These are phyloP conservation scores for Erpobdella octoculata DNA, from an alignment of 2,888 invertebrate species.

Conservation along the genomic window DNA sequence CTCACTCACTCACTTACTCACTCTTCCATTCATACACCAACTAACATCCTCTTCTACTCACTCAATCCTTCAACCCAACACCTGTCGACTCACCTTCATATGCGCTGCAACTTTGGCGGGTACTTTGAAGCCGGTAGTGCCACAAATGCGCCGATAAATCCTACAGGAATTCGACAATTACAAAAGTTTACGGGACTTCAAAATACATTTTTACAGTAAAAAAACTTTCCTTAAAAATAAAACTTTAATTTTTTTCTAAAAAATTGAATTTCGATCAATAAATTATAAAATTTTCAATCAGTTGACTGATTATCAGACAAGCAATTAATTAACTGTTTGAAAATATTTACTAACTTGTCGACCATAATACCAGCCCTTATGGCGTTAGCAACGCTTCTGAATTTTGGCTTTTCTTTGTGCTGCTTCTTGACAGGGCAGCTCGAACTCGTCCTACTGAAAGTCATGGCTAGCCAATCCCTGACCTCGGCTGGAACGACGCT, in stretches of 20 bases:
- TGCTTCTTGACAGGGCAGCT: conserved; percentile 44
- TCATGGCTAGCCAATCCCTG: conserved; percentile 89
- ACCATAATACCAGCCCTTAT: conserved; percentile 32
- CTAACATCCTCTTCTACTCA: too few species aligned
- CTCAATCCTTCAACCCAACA: too few species aligned
- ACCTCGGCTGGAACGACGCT: conserved; percentile 31
- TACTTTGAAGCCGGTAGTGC: conserved; percentile 16
- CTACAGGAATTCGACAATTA: conserved; percentile 2
- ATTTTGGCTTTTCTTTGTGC: conserved; percentile 61
- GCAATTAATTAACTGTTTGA: neutral
- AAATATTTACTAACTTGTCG: conserved; percentile 23
- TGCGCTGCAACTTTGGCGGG: conserved; percentile 24
- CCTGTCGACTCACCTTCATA: conserved; percentile 26
- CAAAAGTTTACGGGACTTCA: too few species aligned
- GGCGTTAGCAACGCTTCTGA: conserved; percentile 88
- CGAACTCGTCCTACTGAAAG: conserved; percentile 68
- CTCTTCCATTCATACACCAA: too few species aligned
- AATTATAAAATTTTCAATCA: neutral
- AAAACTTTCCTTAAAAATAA: neutral
- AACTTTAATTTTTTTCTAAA: neutral
- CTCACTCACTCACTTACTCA: too few species aligned
- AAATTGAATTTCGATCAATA: neutral
- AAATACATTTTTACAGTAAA: neutral
- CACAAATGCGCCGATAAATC: conserved; percentile 27
- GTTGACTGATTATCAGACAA: neutral